Conservation (phyloP, 2,113 vertebrate genomes). For the Mormoops blainvillei region DNA sequence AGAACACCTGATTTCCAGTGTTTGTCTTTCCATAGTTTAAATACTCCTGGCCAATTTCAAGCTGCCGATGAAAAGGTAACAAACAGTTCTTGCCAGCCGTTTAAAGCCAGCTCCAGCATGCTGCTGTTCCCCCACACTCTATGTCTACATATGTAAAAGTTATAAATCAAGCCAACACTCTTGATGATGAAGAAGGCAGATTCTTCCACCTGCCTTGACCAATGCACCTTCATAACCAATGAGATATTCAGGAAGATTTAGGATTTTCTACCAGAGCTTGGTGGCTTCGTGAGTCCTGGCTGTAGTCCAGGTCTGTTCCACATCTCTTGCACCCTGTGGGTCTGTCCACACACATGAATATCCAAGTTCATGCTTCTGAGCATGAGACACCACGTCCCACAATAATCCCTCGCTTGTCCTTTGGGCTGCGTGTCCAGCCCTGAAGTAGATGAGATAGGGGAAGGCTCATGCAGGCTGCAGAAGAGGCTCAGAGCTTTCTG, state of each 20-base stretch:
- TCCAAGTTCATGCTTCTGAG: too few species aligned
- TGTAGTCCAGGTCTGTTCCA: accelerated
- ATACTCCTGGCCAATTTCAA: accelerated
- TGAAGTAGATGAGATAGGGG: too few species aligned
- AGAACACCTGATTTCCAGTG: accelerated
- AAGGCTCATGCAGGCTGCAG: accelerated
- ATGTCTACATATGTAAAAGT: accelerated
- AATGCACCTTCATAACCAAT: accelerated
- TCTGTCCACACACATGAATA: accelerated
- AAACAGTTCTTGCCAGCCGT: accelerated
- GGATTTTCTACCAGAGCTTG: not conserved
- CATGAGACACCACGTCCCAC: not conserved
- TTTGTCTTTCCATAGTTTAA: accelerated
- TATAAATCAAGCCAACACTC: not conserved
- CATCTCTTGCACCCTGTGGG: accelerated
- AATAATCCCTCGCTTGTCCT: too few species aligned
- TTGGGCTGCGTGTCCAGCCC: accelerated
- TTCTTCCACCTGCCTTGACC: not conserved
- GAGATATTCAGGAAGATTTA: not conserved
- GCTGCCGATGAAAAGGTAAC: too few species aligned
- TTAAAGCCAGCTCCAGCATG: accelerated
- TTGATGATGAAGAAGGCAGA: not conserved
- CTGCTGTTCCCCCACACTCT: accelerated
- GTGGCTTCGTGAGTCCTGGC: accelerated
- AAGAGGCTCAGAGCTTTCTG: not conserved